Evolutionary conservation across 2,113 vertebrate species (phyloP).

Genomic region (Lanius collurio): DNA sequence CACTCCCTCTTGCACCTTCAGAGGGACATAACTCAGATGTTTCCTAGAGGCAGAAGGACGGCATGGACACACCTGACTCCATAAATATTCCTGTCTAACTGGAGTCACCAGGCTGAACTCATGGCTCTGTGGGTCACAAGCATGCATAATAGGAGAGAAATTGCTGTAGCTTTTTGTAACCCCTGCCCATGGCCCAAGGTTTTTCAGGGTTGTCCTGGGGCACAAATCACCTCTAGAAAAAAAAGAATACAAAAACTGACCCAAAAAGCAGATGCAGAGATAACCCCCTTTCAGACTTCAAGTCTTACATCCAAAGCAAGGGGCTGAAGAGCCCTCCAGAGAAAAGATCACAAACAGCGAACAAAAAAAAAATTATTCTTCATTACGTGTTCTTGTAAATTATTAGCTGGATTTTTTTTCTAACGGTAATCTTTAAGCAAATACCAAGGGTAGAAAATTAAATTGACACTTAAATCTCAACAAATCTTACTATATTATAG

Average conservation of each 20-base stretch:
- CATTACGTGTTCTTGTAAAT: background rate
- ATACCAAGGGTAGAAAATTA: background rate
- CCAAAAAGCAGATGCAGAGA: background rate
- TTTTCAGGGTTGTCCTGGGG: background rate
- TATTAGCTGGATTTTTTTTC: background rate
- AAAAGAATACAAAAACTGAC: background rate
- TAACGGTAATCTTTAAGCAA: background rate
- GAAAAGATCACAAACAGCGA: background rate
- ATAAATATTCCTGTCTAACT: constrained; percentile 1
- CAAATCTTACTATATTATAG: background rate
- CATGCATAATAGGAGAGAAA: background rate
- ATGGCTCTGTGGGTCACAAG: background rate
- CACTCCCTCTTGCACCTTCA: background rate
- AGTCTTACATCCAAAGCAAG: background rate
- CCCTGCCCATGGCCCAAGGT: background rate
- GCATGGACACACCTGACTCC: background rate
- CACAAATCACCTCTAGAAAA: background rate
- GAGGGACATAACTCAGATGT: background rate
- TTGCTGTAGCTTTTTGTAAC: background rate
- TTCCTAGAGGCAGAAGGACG: background rate
- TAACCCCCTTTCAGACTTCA: background rate
- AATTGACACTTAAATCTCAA: background rate
- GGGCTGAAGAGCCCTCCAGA: background rate
- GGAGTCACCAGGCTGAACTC: background rate
- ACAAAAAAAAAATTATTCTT: background rate